Evolutionary conservation across 2,888 invertebrate genomes (phyloP), one percentile per base, ranked within the genome.

Genomic region (Frankliniella intonsa): DNA sequence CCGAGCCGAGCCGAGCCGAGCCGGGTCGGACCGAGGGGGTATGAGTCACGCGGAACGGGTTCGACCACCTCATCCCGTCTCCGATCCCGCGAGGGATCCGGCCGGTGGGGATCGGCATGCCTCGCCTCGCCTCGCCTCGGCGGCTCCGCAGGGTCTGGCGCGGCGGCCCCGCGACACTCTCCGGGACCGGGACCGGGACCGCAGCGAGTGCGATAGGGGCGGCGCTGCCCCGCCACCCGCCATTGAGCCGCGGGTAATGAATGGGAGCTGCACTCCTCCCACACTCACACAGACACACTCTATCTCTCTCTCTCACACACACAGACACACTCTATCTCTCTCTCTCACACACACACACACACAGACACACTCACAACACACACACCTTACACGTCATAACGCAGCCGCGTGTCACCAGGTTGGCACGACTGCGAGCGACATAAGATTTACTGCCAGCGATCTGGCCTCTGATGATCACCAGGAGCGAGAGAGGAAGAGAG

Each of bases 371-470:
- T 3, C 5, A 38, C 38, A 38, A 38, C 38, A 38, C 38, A 3
- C 38, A 3, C 3, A 38, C 12, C 62, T 62, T 62, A 62, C 62
- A 62, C 62, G 8, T 62, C 62, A 62, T 62, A 76, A 76, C 69
- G 69, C 69, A 76, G 69, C 69, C 10, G 25, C 11, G 69, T 25
- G 69, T 76, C 69, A 76, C 22, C 69, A 25, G 25, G 69, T 76
- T 76, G 69, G 69, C 69, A 76, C 22, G 69, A 22, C 69, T 76
- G 69, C 22, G 69, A 38, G 69, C 9, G 69, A 76, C 69, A n/a
- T n/a, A 76, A 76, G 69, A 76, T 76, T 76, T 76, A 76, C 69
- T 76, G 69, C 22, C 25, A 0, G 55, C 14, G 55, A n/a, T 17
- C 14, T 62, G 62, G 62, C 62, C 62, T 17, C 62, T 62, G 62